phyloP scores from a whole-genome alignment of 2,888 invertebrate species.

The Craniophora ligustri region DNA sequence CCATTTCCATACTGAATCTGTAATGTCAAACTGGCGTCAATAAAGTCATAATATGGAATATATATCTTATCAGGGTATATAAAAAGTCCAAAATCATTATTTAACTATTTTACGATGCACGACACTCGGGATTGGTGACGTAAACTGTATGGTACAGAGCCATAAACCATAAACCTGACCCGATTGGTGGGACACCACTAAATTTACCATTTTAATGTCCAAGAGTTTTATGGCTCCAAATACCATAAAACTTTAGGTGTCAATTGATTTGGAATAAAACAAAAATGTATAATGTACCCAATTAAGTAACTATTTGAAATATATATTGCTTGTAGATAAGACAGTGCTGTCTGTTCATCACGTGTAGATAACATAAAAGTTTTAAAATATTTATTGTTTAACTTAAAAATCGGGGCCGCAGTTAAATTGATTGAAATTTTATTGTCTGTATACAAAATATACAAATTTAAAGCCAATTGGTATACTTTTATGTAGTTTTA shows the following conservation, averaged over 20 bases:
- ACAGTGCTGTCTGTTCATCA: conserved; percentile 18
- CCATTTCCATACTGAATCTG: conserved; percentile 11
- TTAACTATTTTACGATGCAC: conserved; percentile 80
- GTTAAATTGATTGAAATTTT: background rate
- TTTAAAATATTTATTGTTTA: conserved; percentile 15
- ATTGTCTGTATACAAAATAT: background rate
- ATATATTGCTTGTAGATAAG: conserved; percentile 39
- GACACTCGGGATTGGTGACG: conserved; percentile 79
- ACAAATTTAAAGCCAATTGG: no score
- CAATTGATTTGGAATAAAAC: conserved; percentile 72
- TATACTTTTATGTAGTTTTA: no score
- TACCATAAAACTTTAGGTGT: conserved; percentile 81
- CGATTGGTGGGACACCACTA: conserved; percentile 78
- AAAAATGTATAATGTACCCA: conserved; percentile 52
- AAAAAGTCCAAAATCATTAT: conserved; percentile 67
- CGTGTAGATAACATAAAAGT: conserved; percentile 29
- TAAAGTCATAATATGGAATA: conserved; percentile 49
- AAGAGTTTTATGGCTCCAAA: conserved; percentile 67
- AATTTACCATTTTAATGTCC: conserved; percentile 76
- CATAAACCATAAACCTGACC: conserved; percentile 75
- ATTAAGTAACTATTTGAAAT: conserved; percentile 55
- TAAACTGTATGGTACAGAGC: conserved; percentile 64
- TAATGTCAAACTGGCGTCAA: conserved; percentile 23
- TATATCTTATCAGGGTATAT: conserved; percentile 52
- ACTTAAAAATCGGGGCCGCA: conserved; percentile 7